phyloP scores from a whole-genome alignment of 2,888 invertebrate genomes.

The Encarsia formosa region DNA sequence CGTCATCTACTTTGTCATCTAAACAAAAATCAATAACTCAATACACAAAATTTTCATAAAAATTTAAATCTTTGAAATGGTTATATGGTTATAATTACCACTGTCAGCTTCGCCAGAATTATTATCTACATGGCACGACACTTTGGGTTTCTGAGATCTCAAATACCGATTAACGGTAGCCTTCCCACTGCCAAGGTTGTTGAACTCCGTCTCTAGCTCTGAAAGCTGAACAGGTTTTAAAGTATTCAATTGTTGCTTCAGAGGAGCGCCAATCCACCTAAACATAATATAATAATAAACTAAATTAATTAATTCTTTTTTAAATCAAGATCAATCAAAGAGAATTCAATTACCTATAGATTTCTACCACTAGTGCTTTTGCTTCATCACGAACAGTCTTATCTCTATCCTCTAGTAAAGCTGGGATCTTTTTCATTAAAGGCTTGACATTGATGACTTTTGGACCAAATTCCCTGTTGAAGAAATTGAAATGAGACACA shows the following conservation, averaged over 20 bases:
- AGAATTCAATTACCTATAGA: conserved; percentile 72
- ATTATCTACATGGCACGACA: conserved; percentile 56
- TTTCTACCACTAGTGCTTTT: conserved; percentile 85
- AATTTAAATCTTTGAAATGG: too few relatives aligned
- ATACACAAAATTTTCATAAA: conserved; percentile 3
- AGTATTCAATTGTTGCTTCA: conserved; percentile 78
- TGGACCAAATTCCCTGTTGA: conserved; percentile 84
- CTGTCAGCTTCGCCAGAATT: conserved; percentile 55
- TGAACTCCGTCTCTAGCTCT: conserved; percentile 86
- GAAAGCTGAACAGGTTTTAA: conserved; percentile 87
- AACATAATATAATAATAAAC: background rate
- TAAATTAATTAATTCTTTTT: conserved; percentile 1
- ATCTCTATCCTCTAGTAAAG: conserved; percentile 85
- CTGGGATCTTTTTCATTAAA: conserved; percentile 80
- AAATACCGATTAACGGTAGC: conserved; percentile 71
- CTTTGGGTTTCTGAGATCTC: conserved; percentile 75
- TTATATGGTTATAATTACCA: conserved; percentile 35
- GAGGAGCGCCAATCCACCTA: conserved; percentile 79
- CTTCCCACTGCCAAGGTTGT: conserved; percentile 63
- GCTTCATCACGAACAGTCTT: conserved; percentile 89
- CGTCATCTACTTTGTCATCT: conserved; percentile 52
- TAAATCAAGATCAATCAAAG: background rate
- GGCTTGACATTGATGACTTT: conserved; percentile 87
- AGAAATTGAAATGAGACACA: conserved; percentile 3
- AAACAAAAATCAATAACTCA: conserved; percentile 2